Percentiles rank a stretch among this genome's conserved stretches.
These are phyloP conservation scores for Craseonycteris thonglongyai DNA, from an alignment of 2,113 vertebrate genomes.

Conservation along the genomic window DNA sequence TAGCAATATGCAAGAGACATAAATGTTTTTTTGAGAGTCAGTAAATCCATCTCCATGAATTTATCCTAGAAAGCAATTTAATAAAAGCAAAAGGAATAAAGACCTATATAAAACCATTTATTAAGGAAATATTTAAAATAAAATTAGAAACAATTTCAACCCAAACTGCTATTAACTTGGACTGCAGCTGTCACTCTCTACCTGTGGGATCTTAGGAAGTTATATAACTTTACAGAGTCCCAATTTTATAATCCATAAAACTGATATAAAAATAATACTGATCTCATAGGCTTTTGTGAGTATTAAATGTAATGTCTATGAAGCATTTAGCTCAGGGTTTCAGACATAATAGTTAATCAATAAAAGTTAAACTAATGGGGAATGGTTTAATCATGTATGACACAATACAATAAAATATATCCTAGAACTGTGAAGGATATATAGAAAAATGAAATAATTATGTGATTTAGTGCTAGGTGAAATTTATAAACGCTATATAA, in stretches of 20 bases:
- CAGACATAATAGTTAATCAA: background rate
- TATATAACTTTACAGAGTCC: background rate
- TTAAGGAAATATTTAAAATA: background rate
- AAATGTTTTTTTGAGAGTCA: background rate
- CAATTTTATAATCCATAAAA: background rate
- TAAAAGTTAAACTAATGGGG: background rate
- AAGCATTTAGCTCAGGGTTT: background rate
- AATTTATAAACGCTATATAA: background rate
- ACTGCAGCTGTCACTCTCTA: background rate
- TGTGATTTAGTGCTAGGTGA: background rate
- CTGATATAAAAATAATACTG: background rate
- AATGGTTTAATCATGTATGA: background rate
- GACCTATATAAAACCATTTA: background rate
- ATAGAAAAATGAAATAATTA: background rate
- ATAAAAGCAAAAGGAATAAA: background rate
- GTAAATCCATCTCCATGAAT: background rate
- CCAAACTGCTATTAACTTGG: background rate
- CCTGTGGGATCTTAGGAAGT: background rate
- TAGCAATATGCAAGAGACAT: background rate
- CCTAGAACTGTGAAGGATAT: background rate
- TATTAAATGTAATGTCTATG: background rate
- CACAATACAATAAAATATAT: background rate
- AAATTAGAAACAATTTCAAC: background rate
- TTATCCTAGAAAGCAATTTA: background rate
- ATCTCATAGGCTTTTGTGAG: background rate